Base-by-base conservation (phyloP, 2,113 vertebrate genomes). In the Epinephelus cyanopodus region DNA sequence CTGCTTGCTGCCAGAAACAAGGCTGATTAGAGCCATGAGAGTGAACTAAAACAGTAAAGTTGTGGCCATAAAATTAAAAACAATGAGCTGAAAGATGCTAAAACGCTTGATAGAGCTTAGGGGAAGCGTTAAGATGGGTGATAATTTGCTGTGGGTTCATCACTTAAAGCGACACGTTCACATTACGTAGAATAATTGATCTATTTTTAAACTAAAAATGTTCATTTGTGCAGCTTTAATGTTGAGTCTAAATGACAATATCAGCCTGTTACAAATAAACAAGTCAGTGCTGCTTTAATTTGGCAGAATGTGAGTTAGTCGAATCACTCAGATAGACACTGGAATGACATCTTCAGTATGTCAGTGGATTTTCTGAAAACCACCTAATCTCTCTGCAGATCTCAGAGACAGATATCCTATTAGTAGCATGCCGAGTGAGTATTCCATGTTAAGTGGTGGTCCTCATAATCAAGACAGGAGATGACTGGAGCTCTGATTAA, bases 381-480 rank as follows among this genome's bases (percentile, higher is more conserved):
- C 47, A 70, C 29, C 62, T 86, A 71, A 83, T 90, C 67, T 79
- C 69, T 65, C n/a, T 66, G 57, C 75, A 83, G 77, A 91, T 85
- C 82, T 86, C 63, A 66, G 69, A 83, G 86, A 86, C 85, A 81
- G 78, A 87, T 74, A 87, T 89, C 74, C 74, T 64, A 85, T 87
- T 81, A 89, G 76, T 58, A 47, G 82, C 75, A 77, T 61, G 83
- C 39, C 3, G 27, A 77, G 68, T 74, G 72, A 82, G 61, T 72
- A 61, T 82, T 69, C 70, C 75, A 73, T 89, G 81, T 81, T 83
- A 90, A 89, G 86, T 81, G 83, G 76, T 84, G 84, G 80, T 82
- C 82, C 81, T 89, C 79, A 47, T 89, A 90, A 94, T 91, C 85
- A 91, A 93, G 87, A 60, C 77, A 61, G 81, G 70, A 83, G 75